Conservation (phyloP, 2,113 vertebrate genomes). For the Addax nasomaculatus region DNA sequence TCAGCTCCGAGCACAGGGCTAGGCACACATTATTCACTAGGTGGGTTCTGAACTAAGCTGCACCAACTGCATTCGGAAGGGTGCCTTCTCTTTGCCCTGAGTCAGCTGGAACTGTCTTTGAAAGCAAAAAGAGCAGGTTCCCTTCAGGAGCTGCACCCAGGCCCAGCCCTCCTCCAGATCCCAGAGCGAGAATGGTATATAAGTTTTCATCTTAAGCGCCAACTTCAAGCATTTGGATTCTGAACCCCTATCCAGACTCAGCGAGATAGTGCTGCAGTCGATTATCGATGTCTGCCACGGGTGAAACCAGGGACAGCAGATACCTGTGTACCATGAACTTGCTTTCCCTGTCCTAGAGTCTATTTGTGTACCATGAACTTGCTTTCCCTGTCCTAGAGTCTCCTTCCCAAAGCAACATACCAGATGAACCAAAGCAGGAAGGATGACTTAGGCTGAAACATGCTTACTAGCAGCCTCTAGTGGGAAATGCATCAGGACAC, state of each 20-base stretch:
- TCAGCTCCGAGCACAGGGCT: not conserved
- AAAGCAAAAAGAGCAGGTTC: constrained; percentile 48
- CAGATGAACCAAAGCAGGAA: constrained; percentile 53
- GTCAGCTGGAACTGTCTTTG: not conserved
- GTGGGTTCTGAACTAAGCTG: not conserved
- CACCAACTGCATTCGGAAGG: not conserved
- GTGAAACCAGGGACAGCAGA: not conserved
- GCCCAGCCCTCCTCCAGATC: not conserved
- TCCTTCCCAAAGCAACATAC: constrained; percentile 26
- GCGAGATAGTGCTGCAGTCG: not conserved
- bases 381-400: constrained; percentile 2
- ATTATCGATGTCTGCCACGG: not conserved
- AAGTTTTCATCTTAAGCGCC: not conserved
- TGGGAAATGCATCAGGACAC: constrained; percentile 75
- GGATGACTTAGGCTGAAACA: constrained; percentile 75
- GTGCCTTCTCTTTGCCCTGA: constrained; percentile 23
- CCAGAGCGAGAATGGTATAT: not conserved
- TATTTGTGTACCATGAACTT: not conserved
- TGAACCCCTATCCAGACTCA: not conserved
- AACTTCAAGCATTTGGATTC: not conserved
- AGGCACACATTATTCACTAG: not conserved
- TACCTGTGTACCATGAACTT: not conserved
- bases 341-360: constrained; percentile 2
- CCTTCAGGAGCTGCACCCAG: not conserved
- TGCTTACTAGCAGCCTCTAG: constrained; percentile 72